Base-by-base conservation (phyloP, 2,797 vertebrate species). In the Myiotriccus ornatus region DNA sequence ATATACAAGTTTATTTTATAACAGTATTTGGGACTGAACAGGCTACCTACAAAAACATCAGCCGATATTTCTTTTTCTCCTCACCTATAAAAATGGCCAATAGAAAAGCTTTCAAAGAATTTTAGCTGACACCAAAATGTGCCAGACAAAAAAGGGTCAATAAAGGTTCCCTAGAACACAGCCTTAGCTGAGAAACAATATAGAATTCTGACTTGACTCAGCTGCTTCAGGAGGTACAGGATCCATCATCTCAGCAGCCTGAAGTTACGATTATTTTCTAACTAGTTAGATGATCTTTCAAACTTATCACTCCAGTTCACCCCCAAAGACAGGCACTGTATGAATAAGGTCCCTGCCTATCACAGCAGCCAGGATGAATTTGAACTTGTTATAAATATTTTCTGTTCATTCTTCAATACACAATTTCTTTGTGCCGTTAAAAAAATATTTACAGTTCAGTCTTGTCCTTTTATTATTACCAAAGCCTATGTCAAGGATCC, bases 401-500 rank as follows among this genome's bases (percentile, higher is more conserved):
- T 59, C 32, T 49, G 3, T 67, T 67, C 12, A 10, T 71, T 93
- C 49, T 81, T 86, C 59, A 78, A 35, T 7, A 53, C 9, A 47
- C 12, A 24, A 27, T 74, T 76, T 71, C 25, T 81, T 86, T 28
- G 21, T 80, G 41, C 14, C 35, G 52, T 43, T 47, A 47, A 34
- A 70, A 22, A 17, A 56, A 41, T 11, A 65, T 78, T 71, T 65
- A 59, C 39, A 84, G 52, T 71, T 78, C 2, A 1, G 53, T 41
- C 89, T 70, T 63, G 43, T 34, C 30, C 34, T 37, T 70, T 76
- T 67, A 82, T 18, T 15, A 65, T n/a, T 41, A 56, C 3, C 67
- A 89, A 41, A 44, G 32, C n/a, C 39, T 10, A 7, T 22, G 23
- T 97, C 89, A 97, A 7, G 94, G 80, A 82, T 97, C 97, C 57